Percentiles rank a stretch among this genome's conserved stretches.
Evolutionary conservation across 2,888 invertebrate species (phyloP).

Genomic region (Athalia cordata): DNA sequence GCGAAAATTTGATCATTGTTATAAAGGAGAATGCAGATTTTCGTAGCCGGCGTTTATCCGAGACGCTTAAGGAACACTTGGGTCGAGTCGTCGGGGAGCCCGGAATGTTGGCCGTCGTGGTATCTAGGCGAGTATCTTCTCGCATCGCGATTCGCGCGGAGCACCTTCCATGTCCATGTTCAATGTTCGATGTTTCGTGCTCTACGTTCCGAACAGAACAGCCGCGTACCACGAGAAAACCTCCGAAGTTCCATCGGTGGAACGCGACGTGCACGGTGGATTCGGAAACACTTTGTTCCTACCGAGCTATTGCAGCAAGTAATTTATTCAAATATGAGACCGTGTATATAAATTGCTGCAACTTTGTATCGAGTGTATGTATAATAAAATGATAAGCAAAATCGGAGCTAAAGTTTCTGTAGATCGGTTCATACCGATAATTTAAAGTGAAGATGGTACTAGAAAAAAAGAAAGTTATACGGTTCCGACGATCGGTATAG

Average conservation of each 20-base stretch:
- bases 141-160: conserved; percentile 42
- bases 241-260: not conserved
- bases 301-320: too few species aligned
- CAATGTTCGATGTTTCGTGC: conserved; percentile 35
- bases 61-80: conserved; percentile 33
- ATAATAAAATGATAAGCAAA: too few species aligned
- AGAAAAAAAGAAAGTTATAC: conserved; percentile 36
- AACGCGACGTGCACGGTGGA: too few species aligned
- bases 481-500: not conserved
- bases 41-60: not conserved
- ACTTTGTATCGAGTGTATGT: too few species aligned
- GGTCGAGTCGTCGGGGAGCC: conserved; percentile 18
- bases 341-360: too few species aligned
- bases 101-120: conserved; percentile 43
- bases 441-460: not conserved
- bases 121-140: conserved; percentile 44
- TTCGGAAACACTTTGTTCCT: too few species aligned
- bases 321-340: too few species aligned
- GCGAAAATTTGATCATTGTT: not conserved
- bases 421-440: too few species aligned
- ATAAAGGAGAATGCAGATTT: not conserved
- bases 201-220: not conserved
- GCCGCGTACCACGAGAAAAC: conserved; percentile 8
- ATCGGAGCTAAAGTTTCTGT: too few species aligned
- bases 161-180: conserved; percentile 38